A percentile compares a stretch with the other conserved stretches of the same genome.
Evolutionary conservation across 2,888 invertebrate species (phyloP).

Genomic region (Parnassius orleans): DNA sequence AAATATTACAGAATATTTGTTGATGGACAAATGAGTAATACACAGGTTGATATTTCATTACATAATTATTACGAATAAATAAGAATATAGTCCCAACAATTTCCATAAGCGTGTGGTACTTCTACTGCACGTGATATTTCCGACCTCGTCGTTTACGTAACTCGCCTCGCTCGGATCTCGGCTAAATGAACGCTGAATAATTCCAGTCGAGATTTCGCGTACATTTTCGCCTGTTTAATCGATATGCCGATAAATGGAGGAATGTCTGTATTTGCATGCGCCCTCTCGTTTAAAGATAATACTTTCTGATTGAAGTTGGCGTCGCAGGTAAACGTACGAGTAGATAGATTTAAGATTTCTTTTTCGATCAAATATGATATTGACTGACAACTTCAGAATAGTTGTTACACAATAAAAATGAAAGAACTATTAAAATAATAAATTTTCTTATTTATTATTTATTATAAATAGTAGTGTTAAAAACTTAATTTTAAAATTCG

Average conservation of each 20-base stretch:
- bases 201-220: conserved; percentile 26
- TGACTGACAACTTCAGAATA: no score
- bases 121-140: conserved; percentile 18
- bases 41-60: no score
- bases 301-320: conserved; percentile 4
- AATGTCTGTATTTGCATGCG: conserved; percentile 18
- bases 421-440: no score
- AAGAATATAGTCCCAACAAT: conserved; percentile 1
- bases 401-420: no score
- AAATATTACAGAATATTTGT: no score
- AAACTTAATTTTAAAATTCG: no score
- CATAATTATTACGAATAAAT: neutral
- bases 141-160: conserved; percentile 19
- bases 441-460: no score
- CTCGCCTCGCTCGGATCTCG: conserved; percentile 20
- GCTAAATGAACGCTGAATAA: conserved; percentile 28
- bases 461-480: no score
- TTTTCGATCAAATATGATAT: no score
- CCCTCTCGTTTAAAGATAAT: conserved; percentile 13
- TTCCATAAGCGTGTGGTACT: neutral
- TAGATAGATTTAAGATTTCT: neutral
- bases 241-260: conserved; percentile 23
- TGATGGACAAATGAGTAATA: no score
- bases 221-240: conserved; percentile 27
- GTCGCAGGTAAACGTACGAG: neutral